These are phyloP conservation scores for Trileptium ribeirensis DNA, from an alignment of 2,888 invertebrate genomes.

Conservation along the genomic window DNA sequence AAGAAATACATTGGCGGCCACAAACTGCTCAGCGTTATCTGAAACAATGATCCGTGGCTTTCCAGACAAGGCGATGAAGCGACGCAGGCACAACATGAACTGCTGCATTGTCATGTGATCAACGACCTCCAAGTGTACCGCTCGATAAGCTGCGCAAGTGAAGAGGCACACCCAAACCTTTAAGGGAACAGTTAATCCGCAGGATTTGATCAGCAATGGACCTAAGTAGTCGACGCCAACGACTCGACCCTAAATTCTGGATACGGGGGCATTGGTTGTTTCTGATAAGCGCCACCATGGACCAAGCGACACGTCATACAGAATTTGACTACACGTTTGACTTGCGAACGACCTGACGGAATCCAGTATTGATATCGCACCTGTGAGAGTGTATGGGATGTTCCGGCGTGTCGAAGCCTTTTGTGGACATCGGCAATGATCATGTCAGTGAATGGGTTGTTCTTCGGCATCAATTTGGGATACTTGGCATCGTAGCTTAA, in stretches of 20 bases:
- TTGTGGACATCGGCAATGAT: too few species aligned
- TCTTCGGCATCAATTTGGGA: too few species aligned
- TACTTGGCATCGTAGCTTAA: too few species aligned
- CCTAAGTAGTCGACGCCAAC: slow-evolving; percentile 10
- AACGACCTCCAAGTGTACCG: slow-evolving; percentile 17
- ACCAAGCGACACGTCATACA: too few species aligned
- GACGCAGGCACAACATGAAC: slow-evolving; percentile 45
- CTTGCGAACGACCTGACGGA: too few species aligned
- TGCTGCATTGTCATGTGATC: slow-evolving; percentile 41
- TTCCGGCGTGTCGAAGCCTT: too few species aligned
- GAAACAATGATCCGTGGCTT: slow-evolving; percentile 45
- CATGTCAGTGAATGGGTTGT: too few species aligned
- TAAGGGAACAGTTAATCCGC: neutral
- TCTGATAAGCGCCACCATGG: neutral
- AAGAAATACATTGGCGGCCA: neutral
- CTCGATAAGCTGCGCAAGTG: slow-evolving; percentile 17
- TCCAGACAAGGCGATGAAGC: slow-evolving; percentile 44
- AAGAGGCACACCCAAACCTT: slow-evolving; percentile 22
- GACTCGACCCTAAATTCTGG: neutral
- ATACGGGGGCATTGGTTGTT: neutral
- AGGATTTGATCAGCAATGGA: neutral
- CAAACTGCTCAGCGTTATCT: slow-evolving; percentile 53
- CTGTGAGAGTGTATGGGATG: too few species aligned
- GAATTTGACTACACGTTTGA: too few species aligned
- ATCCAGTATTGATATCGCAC: too few species aligned